Evolutionary conservation across 2,113 vertebrate genomes (phyloP), one percentile per base, ranked within the genome.

Genomic region (Octodon degus): DNA sequence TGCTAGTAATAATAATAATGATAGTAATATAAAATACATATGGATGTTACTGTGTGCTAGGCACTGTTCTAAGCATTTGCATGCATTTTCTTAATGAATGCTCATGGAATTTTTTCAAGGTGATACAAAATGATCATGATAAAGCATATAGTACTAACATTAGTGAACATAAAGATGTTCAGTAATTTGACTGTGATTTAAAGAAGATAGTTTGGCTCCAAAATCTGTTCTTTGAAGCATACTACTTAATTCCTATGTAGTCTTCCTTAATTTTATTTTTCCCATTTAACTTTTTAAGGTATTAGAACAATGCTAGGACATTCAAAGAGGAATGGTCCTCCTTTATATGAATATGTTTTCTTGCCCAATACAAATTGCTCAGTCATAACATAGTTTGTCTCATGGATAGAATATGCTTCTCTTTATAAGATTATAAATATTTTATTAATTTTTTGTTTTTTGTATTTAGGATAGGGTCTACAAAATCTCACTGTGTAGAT

Each of bases 271-370:
- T 90, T 70, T 37, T 50, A 4, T 74, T 82, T 86, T 67, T 68
- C 68, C 50, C 63, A 77, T 55, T 92, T 92, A 87, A 67, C 47
- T 86, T 94, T 90, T 90, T 27, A 88, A 92, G 58, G 16, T 79
- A 22, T 65, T 79, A 72, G 37, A 83, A 67, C 20, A 8, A 68
- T 95, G 84, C 30, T 86, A 22, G 81, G 79, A n/a, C 63, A 86
- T 68, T 91, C 8, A 77, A 67, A 67, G 81, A 83, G 67, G 16
- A 95, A 84, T 74, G 3, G 30, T 30, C 43, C 13, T 72, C 34
- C 17, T 72, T 5, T 77, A 53, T 34, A 84, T 32, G n/a, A 0
- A 53, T 86, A 32, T 40, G 2, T 96, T 95, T 11, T 86, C 32
- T 58, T 79, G 2, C 58, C 32, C 12, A 77, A 10, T 34, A 80